Conservation (phyloP, 2,113 vertebrate genomes). For the Speoplatyrhinus poulsoni region DNA sequence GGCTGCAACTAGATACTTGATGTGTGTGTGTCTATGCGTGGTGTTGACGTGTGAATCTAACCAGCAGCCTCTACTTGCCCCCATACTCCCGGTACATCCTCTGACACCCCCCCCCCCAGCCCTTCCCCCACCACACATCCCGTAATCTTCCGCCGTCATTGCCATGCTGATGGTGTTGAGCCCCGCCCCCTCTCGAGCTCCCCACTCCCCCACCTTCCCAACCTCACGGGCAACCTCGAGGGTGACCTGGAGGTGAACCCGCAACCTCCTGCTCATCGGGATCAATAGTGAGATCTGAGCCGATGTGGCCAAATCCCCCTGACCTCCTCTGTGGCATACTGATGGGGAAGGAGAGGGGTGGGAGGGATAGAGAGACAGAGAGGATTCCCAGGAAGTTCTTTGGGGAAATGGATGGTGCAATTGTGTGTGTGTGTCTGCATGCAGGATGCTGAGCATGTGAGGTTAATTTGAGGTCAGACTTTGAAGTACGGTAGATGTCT, state of each 20-base stretch:
- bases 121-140: slow-evolving; percentile 53
- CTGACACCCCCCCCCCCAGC: slow-evolving; percentile 52
- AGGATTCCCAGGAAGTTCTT: not conserved
- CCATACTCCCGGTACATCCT: slow-evolving; percentile 35
- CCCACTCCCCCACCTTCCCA: slow-evolving; percentile 29
- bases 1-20: not conserved
- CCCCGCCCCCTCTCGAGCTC: not conserved
- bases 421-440: not conserved
- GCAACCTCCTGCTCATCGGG: slow-evolving; percentile 64
- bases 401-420: no score
- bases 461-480: slow-evolving; percentile 43
- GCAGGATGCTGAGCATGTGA: not conserved
- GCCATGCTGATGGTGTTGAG: slow-evolving; percentile 59
- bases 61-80: slow-evolving; percentile 24
- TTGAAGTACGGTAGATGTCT: slow-evolving; percentile 17
- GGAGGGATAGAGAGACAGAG: not conserved
- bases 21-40: slow-evolving; percentile 2
- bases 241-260: slow-evolving; percentile 71
- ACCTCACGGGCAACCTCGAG: slow-evolving; percentile 64
- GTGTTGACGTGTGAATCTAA: slow-evolving; percentile 18
- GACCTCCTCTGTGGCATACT: slow-evolving; percentile 53
- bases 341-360: slow-evolving; percentile 32
- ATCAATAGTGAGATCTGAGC: slow-evolving; percentile 73
- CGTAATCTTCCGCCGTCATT: slow-evolving; percentile 69
- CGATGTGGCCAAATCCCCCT: slow-evolving; percentile 64